phyloP scores from a whole-genome alignment of 2,113 vertebrate species.

The Shinisaurus crocodilurus region DNA sequence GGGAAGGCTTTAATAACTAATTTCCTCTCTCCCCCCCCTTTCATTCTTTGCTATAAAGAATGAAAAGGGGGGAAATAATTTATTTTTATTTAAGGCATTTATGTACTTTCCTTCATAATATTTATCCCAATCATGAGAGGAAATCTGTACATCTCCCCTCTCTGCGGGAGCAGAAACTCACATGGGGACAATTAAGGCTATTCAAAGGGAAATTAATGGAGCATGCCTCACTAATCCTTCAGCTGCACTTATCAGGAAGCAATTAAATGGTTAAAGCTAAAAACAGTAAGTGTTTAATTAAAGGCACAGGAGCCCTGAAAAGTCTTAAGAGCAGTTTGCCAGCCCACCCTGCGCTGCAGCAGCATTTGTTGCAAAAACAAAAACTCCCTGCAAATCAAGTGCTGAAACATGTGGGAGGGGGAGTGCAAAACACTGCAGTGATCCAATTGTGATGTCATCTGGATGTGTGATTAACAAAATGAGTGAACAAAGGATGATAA shows the following conservation, averaged over 20 bases:
- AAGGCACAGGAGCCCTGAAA: background rate
- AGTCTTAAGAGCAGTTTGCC: background rate
- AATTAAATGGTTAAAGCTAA: background rate
- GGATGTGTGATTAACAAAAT: background rate
- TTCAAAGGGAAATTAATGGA: background rate
- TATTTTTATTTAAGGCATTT: no score
- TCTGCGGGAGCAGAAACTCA: background rate
- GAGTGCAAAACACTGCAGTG: no score
- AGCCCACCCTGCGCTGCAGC: no score
- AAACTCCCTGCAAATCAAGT: no score
- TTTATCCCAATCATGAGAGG: no score
- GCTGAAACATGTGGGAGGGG: no score
- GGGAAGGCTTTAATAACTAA: no score
- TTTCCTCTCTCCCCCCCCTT: background rate
- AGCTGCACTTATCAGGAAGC: background rate
- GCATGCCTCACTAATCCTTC: background rate
- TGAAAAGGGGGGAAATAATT: no score
- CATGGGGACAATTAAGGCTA: background rate
- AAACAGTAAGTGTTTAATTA: background rate
- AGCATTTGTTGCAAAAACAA: no score
- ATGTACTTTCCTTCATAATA: no score
- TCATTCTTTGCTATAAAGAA: background rate
- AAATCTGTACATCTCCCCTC: no score
- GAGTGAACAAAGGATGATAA: no score
- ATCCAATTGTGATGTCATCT: background rate